phyloP scores from a whole-genome alignment of 2,888 invertebrate genomes.

The Neoscelio sp. region DNA sequence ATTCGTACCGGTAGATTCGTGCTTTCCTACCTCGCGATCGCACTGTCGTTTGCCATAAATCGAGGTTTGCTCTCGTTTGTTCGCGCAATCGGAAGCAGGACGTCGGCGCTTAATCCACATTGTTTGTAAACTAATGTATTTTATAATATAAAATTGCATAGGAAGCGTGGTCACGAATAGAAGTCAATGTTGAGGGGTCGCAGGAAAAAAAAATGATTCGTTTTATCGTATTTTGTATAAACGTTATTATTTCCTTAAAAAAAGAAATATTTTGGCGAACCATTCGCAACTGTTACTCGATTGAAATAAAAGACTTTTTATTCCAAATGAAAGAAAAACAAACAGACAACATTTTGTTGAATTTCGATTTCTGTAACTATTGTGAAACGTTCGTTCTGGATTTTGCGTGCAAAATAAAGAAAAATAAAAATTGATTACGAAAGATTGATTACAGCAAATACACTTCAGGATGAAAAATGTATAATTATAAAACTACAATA shows the following conservation, averaged over 20 bases:
- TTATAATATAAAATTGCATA: constrained; percentile 76
- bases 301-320: too few relatives aligned
- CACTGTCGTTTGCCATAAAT: constrained; percentile 66
- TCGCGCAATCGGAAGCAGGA: constrained; percentile 68
- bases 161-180: constrained; percentile 61
- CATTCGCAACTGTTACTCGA: too few relatives aligned
- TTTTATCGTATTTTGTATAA: constrained; percentile 64
- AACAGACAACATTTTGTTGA: neutral
- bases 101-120: constrained; percentile 80
- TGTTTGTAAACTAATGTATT: constrained; percentile 82
- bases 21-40: constrained; percentile 50
- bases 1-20: constrained; percentile 58
- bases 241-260: constrained; percentile 50
- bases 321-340: constrained; percentile 4
- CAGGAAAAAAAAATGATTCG: constrained; percentile 25
- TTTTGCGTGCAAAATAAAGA: constrained; percentile 5
- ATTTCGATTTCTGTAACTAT: too few relatives aligned
- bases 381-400: neutral
- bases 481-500: constrained; percentile 45
- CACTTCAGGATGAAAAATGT: constrained; percentile 29
- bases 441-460: constrained; percentile 8
- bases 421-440: neutral
- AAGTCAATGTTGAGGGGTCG: constrained; percentile 67
- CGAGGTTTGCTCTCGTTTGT: constrained; percentile 62
- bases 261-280: too few relatives aligned